These are phyloP conservation scores for Megalops atlanticus DNA, from an alignment of 2,113 vertebrate genomes.

Conservation along the genomic window DNA sequence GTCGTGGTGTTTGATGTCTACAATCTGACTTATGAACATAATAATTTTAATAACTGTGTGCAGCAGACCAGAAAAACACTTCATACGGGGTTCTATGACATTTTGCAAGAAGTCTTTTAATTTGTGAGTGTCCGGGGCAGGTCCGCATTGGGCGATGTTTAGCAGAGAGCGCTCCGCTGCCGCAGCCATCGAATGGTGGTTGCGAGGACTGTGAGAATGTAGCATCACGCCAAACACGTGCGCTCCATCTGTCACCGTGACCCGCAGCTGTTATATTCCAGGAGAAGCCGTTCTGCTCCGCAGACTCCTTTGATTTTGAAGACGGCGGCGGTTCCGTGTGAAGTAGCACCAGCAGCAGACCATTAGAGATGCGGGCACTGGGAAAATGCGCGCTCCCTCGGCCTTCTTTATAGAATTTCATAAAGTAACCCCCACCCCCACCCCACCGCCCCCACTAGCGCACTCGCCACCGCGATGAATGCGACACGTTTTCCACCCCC, in stretches of 20 bases:
- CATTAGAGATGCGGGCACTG: slow-evolving; percentile 14
- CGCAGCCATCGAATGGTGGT: neutral
- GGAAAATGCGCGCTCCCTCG: neutral
- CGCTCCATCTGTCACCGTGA: neutral
- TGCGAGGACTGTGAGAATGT: neutral
- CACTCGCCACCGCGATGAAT: slow-evolving; percentile 1
- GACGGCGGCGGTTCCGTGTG: neutral
- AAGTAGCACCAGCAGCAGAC: slow-evolving; percentile 4
- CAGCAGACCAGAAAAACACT: too few relatives aligned
- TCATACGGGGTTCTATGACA: too few relatives aligned
- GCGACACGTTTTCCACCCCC: neutral
- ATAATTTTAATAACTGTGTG: too few relatives aligned
- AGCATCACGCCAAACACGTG: neutral
- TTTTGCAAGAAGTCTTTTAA: too few relatives aligned
- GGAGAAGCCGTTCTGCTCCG: neutral
- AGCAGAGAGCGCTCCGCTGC: neutral
- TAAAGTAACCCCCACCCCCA: slow-evolving; percentile 16
- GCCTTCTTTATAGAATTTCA: slow-evolving; percentile 16
- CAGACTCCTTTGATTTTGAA: neutral
- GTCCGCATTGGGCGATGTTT: too few relatives aligned
- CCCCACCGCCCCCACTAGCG: neutral
- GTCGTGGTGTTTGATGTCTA: too few relatives aligned
- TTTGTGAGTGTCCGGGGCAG: too few relatives aligned
- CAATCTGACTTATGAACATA: too few relatives aligned
- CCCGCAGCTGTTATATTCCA: neutral